Evolutionary conservation across 2,888 invertebrate species (phyloP).

Genomic region (Bugula neritina): DNA sequence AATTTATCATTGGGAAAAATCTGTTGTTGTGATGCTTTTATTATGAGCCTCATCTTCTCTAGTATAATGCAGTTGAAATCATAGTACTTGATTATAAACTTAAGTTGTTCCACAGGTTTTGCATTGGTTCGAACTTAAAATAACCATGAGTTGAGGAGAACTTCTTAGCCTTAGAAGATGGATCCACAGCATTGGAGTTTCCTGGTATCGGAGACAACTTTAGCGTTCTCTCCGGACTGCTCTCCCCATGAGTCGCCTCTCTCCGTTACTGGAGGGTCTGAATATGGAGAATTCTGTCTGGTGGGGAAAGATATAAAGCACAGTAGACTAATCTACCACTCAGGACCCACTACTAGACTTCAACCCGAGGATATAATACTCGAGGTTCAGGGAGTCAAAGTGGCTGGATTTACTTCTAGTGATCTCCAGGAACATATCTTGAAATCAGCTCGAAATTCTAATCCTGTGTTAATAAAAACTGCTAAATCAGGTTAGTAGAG

Average conservation of each 20-base stretch:
- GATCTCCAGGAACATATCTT: constrained; percentile 58
- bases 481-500: constrained; percentile 55
- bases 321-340: constrained; percentile 46
- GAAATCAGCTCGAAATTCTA: constrained; percentile 58
- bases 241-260: constrained; percentile 43
- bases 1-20: too few relatives aligned
- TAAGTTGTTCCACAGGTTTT: too few relatives aligned
- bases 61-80: too few relatives aligned
- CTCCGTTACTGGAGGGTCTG: constrained; percentile 57
- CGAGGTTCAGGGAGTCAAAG: constrained; percentile 59
- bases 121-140: too few relatives aligned
- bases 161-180: too few relatives aligned
- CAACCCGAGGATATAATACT: constrained; percentile 54
- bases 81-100: too few relatives aligned
- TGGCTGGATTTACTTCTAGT: constrained; percentile 59
- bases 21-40: too few relatives aligned
- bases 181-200: constrained; percentile 53
- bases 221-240: constrained; percentile 53
- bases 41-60: too few relatives aligned
- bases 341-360: constrained; percentile 38
- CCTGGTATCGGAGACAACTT: constrained; percentile 53
- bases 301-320: constrained; percentile 41
- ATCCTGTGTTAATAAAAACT: constrained; percentile 57
- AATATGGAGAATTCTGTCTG: constrained; percentile 51
- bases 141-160: too few relatives aligned